These are phyloP conservation scores for Chrysina gloriosa DNA, from an alignment of 2,888 invertebrate species.

Conservation along the genomic window DNA sequence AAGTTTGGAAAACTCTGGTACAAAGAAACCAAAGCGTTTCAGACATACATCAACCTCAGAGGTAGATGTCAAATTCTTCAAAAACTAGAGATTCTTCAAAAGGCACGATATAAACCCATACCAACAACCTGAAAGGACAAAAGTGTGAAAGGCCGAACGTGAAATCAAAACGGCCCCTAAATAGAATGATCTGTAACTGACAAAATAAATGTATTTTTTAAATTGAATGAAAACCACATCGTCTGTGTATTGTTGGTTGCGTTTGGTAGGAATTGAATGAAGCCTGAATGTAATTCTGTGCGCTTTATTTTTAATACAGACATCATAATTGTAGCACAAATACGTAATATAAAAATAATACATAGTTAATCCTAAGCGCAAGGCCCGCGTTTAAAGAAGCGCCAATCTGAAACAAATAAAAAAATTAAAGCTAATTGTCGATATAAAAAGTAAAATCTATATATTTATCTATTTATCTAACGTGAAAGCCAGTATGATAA, in stretches of 20 bases:
- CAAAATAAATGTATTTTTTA: conserved; percentile 45
- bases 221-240: too few species aligned
- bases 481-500: too few species aligned
- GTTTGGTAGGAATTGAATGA: too few species aligned
- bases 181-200: conserved; percentile 42
- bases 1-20: too few species aligned
- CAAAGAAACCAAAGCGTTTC: conserved; percentile 89
- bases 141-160: conserved; percentile 74
- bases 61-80: conserved; percentile 96
- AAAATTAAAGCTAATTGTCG: too few species aligned
- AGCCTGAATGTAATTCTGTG: too few species aligned
- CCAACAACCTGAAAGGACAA: conserved; percentile 78
- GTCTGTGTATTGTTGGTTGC: too few species aligned
- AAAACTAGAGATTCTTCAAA: conserved; percentile 94
- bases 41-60: conserved; percentile 95
- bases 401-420: conserved; percentile 18
- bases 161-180: conserved; percentile 38
- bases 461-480: too few species aligned
- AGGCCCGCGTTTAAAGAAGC: neutral
- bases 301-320: too few species aligned
- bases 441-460: neutral
- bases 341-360: neutral
- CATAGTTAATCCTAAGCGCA: neutral
- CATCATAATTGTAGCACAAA: too few species aligned
- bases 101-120: conserved; percentile 90